Evolutionary conservation across 2,888 invertebrate genomes (phyloP).

Genomic region (Synergus gifuensis): DNA sequence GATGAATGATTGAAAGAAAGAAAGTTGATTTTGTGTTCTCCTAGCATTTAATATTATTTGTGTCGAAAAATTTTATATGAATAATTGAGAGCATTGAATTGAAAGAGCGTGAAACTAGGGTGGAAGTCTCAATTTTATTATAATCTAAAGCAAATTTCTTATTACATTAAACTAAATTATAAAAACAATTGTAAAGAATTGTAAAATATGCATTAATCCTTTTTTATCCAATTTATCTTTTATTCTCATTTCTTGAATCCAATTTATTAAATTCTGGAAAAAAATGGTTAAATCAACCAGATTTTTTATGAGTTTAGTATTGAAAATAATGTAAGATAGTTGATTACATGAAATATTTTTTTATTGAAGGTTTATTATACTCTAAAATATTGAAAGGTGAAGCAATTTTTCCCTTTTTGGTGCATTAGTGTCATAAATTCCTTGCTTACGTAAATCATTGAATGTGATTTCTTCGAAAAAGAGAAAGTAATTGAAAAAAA

Average conservation of each 20-base stretch:
- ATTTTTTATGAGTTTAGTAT: no score
- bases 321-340: background rate
- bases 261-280: no score
- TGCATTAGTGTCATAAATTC: background rate
- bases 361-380: background rate
- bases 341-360: background rate
- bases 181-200: background rate
- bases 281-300: no score
- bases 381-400: background rate
- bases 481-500: constrained; percentile 30
- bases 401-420: background rate
- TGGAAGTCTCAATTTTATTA: background rate
- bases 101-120: no score
- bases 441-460: constrained; percentile 14
- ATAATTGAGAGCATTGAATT: background rate
- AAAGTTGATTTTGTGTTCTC: background rate
- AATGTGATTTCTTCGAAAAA: constrained; percentile 12
- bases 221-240: background rate
- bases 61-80: background rate
- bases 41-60: background rate
- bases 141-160: background rate
- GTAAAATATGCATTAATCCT: background rate
- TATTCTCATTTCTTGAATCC: no score
- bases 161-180: background rate
- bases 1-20: background rate